Percentiles rank a stretch among this genome's conserved stretches.
Conservation (phyloP, 2,797 vertebrate genomes). For the Aulostomus chinensis region DNA sequence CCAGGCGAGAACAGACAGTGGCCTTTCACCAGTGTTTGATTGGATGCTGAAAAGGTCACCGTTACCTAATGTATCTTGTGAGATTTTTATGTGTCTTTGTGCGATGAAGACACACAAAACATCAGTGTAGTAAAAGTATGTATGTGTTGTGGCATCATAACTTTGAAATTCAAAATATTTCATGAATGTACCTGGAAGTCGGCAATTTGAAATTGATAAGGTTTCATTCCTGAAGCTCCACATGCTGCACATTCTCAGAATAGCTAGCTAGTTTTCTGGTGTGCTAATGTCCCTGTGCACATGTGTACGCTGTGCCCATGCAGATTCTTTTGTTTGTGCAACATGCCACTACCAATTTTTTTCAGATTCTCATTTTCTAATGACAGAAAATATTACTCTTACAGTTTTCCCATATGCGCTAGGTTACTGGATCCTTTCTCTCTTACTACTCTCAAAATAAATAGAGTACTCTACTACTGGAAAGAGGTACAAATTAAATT, state of each 20-base stretch:
- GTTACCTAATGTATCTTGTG: slow-evolving; percentile 47
- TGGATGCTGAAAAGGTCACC: slow-evolving; percentile 63
- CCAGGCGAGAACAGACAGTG: slow-evolving; percentile 59
- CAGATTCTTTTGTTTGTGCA: too few relatives aligned
- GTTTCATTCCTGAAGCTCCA: slow-evolving; percentile 13
- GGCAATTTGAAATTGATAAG: slow-evolving; percentile 32
- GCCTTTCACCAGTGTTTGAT: slow-evolving; percentile 68
- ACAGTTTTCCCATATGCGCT: too few relatives aligned
- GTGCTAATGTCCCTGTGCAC: neutral
- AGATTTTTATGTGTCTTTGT: slow-evolving; percentile 26
- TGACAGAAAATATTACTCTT: too few relatives aligned
- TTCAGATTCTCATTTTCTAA: too few relatives aligned
- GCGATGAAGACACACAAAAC: slow-evolving; percentile 20
- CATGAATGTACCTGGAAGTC: slow-evolving; percentile 39
- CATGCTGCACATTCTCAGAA: slow-evolving; percentile 14
- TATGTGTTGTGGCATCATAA: slow-evolving; percentile 26
- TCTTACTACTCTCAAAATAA: too few relatives aligned
- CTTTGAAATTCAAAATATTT: slow-evolving; percentile 55
- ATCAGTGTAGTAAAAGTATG: slow-evolving; percentile 29
- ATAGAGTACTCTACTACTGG: too few relatives aligned
- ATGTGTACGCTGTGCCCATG: too few relatives aligned
- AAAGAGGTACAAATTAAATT: too few relatives aligned
- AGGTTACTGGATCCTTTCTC: too few relatives aligned
- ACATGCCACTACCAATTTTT: too few relatives aligned
- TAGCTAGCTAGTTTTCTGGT: slow-evolving; percentile 4